phyloP scores from a whole-genome alignment of 1,140 invertebrate genomes.

The Drosophila serrata region DNA sequence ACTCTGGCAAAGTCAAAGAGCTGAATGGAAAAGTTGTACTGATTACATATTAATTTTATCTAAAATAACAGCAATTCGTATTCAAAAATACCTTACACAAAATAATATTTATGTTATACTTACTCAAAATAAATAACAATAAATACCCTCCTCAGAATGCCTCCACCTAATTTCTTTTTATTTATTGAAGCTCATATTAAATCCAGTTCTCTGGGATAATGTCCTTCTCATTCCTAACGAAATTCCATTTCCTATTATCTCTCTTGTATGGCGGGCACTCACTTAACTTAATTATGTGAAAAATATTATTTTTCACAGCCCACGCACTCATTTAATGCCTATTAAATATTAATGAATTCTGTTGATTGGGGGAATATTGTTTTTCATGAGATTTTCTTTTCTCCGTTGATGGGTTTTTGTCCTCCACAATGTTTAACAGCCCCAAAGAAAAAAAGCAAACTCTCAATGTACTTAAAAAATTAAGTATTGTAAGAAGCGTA shows the following conservation, averaged over 20 bases:
- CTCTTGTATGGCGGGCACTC: background rate
- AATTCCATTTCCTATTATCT: conserved; percentile 13
- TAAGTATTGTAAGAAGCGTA: conserved; percentile 13
- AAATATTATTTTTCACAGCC: conserved; percentile 36
- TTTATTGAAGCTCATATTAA: background rate
- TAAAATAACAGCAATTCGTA: too few relatives aligned
- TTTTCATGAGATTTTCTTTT: conserved; percentile 18
- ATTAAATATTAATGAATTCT: conserved; percentile 48
- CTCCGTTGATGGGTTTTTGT: background rate
- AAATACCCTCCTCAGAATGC: background rate
- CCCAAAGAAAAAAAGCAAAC: conserved; percentile 12
- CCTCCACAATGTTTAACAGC: conserved; percentile 16
- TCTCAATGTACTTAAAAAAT: conserved; percentile 11
- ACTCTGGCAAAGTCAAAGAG: background rate
- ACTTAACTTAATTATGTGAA: conserved; percentile 47
- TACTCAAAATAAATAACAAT: background rate
- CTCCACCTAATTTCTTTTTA: background rate
- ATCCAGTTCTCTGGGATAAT: background rate
- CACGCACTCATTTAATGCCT: conserved; percentile 36
- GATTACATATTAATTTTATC: background rate
- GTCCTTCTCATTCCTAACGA: background rate
- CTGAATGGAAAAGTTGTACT: background rate
- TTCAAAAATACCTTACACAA: too few relatives aligned
- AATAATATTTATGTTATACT: background rate
- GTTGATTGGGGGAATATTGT: conserved; percentile 24